phyloP scores from a whole-genome alignment of 2,888 invertebrate species.

The Ormyrus nitidulus region DNA sequence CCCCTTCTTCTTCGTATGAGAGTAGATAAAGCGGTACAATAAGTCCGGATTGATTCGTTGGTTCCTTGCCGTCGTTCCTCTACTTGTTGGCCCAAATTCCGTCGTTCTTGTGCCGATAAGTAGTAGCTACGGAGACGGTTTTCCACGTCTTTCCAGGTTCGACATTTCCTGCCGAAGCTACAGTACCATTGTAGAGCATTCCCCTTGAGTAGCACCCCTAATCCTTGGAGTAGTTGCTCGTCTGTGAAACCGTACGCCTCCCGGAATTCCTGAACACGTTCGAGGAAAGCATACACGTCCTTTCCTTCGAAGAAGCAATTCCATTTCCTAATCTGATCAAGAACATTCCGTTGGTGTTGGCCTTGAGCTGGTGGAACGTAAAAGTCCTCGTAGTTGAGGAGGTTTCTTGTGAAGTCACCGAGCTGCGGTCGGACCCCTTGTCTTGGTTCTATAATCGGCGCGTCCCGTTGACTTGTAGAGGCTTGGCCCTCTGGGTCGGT shows the following conservation, averaged over 20 bases:
- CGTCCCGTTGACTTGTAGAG: too few relatives aligned
- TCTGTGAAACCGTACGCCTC: too few relatives aligned
- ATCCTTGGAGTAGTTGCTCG: background rate
- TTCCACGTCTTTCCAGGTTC: too few relatives aligned
- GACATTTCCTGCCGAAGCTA: background rate
- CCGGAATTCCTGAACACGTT: background rate
- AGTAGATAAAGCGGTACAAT: background rate
- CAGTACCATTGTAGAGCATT: background rate
- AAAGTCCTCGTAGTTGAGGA: too few relatives aligned
- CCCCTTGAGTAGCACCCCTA: background rate
- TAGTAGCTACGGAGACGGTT: background rate
- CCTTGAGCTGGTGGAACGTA: too few relatives aligned
- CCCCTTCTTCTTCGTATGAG: background rate
- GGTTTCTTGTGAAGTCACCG: too few relatives aligned
- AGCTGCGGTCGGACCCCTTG: too few relatives aligned
- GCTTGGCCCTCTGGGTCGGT: too few relatives aligned
- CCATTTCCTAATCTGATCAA: background rate
- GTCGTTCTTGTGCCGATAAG: background rate
- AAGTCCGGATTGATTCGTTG: background rate
- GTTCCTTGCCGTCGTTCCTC: background rate
- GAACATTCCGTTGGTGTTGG: too few relatives aligned
- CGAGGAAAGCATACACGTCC: background rate
- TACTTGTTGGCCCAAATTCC: background rate
- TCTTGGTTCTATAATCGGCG: too few relatives aligned
- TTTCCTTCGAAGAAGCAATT: background rate